Conservation (phyloP, 2,888 invertebrate genomes). For the Myopa tessellatipennis region DNA sequence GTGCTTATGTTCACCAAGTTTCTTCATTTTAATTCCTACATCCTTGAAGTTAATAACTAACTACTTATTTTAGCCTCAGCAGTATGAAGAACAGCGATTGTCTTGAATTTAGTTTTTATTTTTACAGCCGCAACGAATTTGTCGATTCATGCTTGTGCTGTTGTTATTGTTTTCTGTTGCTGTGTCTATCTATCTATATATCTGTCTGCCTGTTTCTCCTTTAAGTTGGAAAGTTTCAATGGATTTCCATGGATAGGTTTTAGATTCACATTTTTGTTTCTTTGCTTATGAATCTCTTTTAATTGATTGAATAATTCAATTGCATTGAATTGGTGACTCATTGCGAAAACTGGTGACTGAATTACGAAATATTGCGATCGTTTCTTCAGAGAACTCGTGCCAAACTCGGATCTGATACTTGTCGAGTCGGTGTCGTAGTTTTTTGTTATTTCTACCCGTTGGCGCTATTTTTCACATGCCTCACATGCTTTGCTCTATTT, state of each 20-base stretch:
- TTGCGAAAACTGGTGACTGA: slow-evolving; percentile 1
- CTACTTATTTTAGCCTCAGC: background rate
- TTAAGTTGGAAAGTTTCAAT: slow-evolving; percentile 6
- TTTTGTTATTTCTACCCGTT: background rate
- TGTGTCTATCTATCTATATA: background rate
- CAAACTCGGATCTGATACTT: background rate
- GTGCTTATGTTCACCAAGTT: too few relatives aligned
- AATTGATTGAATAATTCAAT: slow-evolving; percentile 4
- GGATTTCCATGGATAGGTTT: slow-evolving; percentile 16
- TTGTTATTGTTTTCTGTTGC: background rate
- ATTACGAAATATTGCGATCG: too few relatives aligned
- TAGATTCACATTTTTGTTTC: slow-evolving; percentile 11
- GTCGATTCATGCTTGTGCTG: background rate
- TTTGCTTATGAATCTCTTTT: slow-evolving; percentile 27
- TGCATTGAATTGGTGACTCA: slow-evolving; percentile 19
- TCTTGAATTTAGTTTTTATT: background rate
- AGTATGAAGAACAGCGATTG: background rate
- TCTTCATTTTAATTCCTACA: too few relatives aligned
- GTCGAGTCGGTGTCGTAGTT: background rate
- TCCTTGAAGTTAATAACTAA: too few relatives aligned
- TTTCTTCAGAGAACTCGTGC: background rate
- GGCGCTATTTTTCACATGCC: too few relatives aligned
- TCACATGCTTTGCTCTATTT: background rate
- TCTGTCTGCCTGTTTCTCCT: background rate
- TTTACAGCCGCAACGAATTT: slow-evolving; percentile 9